These are phyloP conservation scores for Crepidodera aurea DNA, from an alignment of 2,888 invertebrate genomes.

Conservation along the genomic window DNA sequence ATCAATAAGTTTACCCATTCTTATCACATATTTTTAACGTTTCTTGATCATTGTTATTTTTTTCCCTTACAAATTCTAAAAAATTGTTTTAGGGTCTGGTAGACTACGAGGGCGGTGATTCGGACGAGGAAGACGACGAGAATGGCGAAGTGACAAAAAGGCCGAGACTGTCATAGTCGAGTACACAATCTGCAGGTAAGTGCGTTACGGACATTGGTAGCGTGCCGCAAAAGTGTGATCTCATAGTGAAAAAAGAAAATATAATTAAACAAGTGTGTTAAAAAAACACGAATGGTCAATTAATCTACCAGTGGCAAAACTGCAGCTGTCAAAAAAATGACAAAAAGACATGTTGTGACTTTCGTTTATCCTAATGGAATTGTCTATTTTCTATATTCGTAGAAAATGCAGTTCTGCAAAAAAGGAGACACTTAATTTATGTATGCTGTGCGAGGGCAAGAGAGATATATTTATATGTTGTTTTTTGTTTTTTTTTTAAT, in stretches of 20 bases:
- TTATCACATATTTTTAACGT: no score
- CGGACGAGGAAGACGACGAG: constrained; percentile 91
- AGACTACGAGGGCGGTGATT: constrained; percentile 97
- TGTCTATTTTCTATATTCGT: constrained; percentile 9
- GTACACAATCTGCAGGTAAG: constrained; percentile 47
- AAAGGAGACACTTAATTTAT: constrained; percentile 23
- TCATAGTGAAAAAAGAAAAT: constrained; percentile 51
- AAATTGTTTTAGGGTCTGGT: constrained; percentile 81
- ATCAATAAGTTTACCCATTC: no score
- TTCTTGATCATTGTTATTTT: no score
- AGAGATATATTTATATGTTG: constrained; percentile 25
- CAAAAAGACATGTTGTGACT: constrained; percentile 13
- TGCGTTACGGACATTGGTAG: constrained; percentile 54
- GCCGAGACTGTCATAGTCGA: constrained; percentile 78
- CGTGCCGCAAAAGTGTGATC: constrained; percentile 56
- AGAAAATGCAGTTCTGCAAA: constrained; percentile 29
- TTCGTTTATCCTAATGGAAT: constrained; percentile 24
- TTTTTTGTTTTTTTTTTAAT: constrained; percentile 25
- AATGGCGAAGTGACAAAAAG: constrained; percentile 69
- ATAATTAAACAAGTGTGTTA: constrained; percentile 41
- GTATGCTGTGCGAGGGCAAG: constrained; percentile 27
- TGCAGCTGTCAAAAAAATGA: constrained; percentile 33
- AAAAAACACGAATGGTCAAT: constrained; percentile 53
- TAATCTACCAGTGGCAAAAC: constrained; percentile 37
- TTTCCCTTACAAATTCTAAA: no score